A percentile compares a stretch with the other conserved stretches of the same genome.
Evolutionary conservation across 2,888 invertebrate genomes (phyloP).

Genomic region (Lasioglossum pauxillum): DNA sequence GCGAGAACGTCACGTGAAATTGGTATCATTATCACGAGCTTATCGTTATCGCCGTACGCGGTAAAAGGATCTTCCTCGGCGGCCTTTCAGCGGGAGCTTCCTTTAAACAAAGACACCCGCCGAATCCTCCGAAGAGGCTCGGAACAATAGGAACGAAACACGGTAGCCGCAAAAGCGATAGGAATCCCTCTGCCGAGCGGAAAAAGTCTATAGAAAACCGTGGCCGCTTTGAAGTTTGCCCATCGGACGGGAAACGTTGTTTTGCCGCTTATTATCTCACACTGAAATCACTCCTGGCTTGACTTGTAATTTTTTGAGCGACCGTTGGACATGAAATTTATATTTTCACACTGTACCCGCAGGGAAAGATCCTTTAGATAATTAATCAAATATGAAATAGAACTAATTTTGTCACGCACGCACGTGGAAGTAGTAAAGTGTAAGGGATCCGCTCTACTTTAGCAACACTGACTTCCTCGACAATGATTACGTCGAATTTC

Average conservation of each 20-base stretch:
- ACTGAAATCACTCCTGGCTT: too few species aligned
- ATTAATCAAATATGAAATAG: background rate
- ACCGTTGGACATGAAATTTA: background rate
- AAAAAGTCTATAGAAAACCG: background rate
- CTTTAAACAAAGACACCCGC: slow-evolving; percentile 52
- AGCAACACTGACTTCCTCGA: too few species aligned
- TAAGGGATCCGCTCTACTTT: too few species aligned
- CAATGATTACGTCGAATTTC: too few species aligned
- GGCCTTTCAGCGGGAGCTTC: slow-evolving; percentile 49
- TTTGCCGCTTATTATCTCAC: background rate
- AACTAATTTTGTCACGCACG: too few species aligned
- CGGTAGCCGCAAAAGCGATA: background rate
- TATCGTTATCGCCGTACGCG: slow-evolving; percentile 69
- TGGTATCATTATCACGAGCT: slow-evolving; percentile 70
- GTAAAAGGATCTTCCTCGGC: slow-evolving; percentile 62
- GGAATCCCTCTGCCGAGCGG: background rate
- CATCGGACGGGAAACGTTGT: background rate
- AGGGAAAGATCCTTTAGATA: too few species aligned
- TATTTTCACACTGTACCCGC: background rate
- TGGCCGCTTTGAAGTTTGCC: background rate
- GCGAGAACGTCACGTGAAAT: slow-evolving; percentile 64
- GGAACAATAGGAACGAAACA: background rate
- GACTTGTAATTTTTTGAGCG: background rate
- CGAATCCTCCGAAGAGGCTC: slow-evolving; percentile 21
- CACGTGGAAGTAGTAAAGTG: too few species aligned